Conservation (phyloP, 2,113 vertebrate genomes). For the Pygoscelis adeliae region DNA sequence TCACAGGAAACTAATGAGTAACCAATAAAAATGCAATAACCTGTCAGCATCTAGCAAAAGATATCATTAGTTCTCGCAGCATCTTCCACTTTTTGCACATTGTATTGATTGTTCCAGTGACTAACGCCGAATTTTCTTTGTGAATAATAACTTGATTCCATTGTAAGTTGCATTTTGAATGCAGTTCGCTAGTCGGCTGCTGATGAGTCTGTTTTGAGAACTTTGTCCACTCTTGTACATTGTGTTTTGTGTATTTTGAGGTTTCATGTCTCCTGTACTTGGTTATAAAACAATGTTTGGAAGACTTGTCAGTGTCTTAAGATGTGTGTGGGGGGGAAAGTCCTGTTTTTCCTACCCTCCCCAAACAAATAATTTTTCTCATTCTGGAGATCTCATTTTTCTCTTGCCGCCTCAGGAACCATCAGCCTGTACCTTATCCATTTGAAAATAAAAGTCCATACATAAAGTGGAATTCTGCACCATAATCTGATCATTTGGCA, state of each 20-base stretch:
- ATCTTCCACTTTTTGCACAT: neutral
- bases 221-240: neutral
- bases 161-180: neutral
- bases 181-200: neutral
- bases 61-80: neutral
- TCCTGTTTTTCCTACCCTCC: neutral
- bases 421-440: neutral
- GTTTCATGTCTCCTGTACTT: neutral
- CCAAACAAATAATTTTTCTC: neutral
- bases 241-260: neutral
- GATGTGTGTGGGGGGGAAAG: rapidly evolving
- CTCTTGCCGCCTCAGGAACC: neutral
- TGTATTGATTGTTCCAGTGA: neutral
- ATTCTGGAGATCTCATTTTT: neutral
- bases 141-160: neutral
- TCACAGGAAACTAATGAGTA: neutral
- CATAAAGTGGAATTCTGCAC: neutral
- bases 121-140: neutral
- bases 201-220: neutral
- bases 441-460: neutral
- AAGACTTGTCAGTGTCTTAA: neutral
- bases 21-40: neutral
- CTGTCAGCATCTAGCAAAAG: neutral
- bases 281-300: neutral
- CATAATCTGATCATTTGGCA: neutral